Base-by-base conservation (phyloP, 2,797 vertebrate genomes). In the Pangasius krempfi region DNA sequence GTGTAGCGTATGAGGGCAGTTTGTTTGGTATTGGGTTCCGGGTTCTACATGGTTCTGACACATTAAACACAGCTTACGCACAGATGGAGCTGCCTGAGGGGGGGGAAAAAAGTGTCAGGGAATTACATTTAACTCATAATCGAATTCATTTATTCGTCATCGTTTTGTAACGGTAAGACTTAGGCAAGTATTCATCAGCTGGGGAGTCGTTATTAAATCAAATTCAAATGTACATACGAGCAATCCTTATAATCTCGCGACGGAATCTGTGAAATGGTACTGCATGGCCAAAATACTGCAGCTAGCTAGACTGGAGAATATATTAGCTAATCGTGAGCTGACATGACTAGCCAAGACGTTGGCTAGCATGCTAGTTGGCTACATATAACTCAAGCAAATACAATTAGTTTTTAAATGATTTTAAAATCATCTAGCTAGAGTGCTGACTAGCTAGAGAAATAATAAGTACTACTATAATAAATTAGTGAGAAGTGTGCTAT, bases 41-140 rank as follows among this genome's bases (percentile, higher is more conserved):
- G 96, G 96, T 62, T 97, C 97, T 87, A 99, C 97, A 0, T 95
- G 94, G 90, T 97, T 97, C 95, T 99, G 98, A 92, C 98, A 99
- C 95, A 98, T 97, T 20, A 99, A 94, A 92, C 98, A 99, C 84
- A 97, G 95, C 89, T 97, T 98, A n/a, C 95, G 96, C 54, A 84
- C 27, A 2, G 79, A 56, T 30, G 89, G 27, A 80, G 20, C 1
- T 44, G 62, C 25, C 50, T 33, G 52, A 16, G 2, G 22, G 37
- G 22, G 37, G 37, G 1, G 47, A 2, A 12, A 20, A 0, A 44
- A 72, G 76, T 8, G 12, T 30, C 66, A 70, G 66, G 13, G 14
- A 33, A 70, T 68, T 20, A 60, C 2, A 60, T 25, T 60, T 60
- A 30, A 66, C 10, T 60, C 58, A 0, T 60, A 60, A 22, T 22